Evolutionary conservation across 2,113 vertebrate species (phyloP).

Genomic region (Indicator maculatus): DNA sequence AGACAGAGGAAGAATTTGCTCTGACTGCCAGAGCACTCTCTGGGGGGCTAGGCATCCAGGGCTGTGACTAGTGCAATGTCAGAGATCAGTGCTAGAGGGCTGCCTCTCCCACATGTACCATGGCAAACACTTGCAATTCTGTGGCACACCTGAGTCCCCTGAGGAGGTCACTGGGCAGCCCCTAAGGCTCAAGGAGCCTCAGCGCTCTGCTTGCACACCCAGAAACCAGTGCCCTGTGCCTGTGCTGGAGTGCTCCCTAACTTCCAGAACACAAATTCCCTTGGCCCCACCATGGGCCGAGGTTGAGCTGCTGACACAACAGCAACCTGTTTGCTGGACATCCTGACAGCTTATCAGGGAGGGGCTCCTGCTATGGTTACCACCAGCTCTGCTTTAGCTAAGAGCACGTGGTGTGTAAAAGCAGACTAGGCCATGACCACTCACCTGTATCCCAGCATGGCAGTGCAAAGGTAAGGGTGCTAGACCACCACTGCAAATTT

Average conservation of each 20-base stretch:
- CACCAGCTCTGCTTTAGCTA: background rate
- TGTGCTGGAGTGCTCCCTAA: rapidly evolving
- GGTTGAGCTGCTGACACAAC: background rate
- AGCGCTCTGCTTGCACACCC: background rate
- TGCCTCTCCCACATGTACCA: background rate
- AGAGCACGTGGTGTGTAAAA: background rate
- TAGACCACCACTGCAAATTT: background rate
- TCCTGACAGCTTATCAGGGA: background rate
- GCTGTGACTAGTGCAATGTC: background rate
- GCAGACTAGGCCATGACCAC: background rate
- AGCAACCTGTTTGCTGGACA: background rate
- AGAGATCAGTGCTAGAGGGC: no score
- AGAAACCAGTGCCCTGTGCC: background rate
- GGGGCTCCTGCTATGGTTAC: background rate
- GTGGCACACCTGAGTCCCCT: no score
- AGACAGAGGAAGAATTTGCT: background rate
- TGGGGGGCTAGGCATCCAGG: background rate
- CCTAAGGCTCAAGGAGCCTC: background rate
- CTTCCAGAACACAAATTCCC: no score
- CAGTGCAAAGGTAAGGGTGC: background rate
- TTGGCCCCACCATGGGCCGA: rapidly evolving
- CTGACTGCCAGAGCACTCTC: background rate
- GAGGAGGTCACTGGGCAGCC: background rate
- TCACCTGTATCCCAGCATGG: background rate
- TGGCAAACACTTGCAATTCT: background rate